Evolutionary conservation across 1,140 invertebrate genomes (phyloP), one percentile per base, ranked within the genome.

Genomic region (Macrotrachela quadricornifera): DNA sequence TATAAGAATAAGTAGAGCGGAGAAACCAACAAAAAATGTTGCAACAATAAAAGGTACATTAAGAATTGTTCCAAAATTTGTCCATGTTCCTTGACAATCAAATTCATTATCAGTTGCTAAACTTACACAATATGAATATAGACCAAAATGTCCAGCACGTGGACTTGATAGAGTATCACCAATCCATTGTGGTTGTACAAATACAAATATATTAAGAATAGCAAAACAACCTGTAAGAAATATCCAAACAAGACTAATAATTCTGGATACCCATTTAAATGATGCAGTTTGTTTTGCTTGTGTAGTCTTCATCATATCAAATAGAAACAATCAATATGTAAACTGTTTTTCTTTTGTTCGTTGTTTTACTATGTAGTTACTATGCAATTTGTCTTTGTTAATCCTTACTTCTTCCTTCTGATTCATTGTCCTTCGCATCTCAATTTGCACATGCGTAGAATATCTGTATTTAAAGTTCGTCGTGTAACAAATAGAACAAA

Each of bases 161-260:
- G 83, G 80, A 45, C 82, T 81, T 47, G 82, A 78, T 50, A 79
- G 62, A 0, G 76, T 67, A 62, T 77, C 76, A 75, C 88, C 62
- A 78, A 81, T 82, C 75, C 90, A 96, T 71, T 95, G 87, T 10
- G 88, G 87, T 50, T 90, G 90, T n/a, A 92, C 78, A 66, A 95
- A 91, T 0, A 86, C 82, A 15, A 95, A 85, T 54, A 88, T 79
- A 51, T 80, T 80, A 61, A 95, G 90, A 60, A 96, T 92, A 48
- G 85, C 83, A 68, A 87, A 94, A 70, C 88, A 94, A 62, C 92
- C 83, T 50, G 84, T 71, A 66, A 95, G 92, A 59, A 94, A 83
- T 17, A 81, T 86, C 91, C 91, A 95, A 45, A 94, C 74, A 15
- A 95, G 85, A 42, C 85, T 87, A 51, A 95, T 87, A 41, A 88